These are phyloP conservation scores for Mareca strepera DNA, from an alignment of 2,797 vertebrate species.

Conservation along the genomic window DNA sequence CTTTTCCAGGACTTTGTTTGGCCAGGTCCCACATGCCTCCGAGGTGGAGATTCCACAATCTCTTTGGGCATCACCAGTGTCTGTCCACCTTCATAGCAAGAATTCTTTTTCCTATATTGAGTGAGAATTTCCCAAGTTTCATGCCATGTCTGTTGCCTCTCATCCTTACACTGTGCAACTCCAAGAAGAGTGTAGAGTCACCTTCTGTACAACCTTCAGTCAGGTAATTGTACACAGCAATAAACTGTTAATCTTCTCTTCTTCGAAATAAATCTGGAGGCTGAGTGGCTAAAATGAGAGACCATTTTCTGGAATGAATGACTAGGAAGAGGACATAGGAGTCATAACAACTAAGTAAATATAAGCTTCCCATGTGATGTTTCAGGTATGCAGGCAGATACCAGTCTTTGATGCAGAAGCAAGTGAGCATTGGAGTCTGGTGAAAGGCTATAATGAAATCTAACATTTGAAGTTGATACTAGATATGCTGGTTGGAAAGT, in stretches of 20 bases:
- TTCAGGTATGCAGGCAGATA: neutral
- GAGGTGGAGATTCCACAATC: neutral
- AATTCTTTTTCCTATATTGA: neutral
- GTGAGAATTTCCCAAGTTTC: neutral
- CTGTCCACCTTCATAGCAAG: neutral
- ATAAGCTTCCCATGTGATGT: neutral
- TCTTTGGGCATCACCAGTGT: neutral
- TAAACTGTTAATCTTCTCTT: neutral
- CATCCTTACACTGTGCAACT: neutral
- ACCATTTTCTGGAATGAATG: neutral
- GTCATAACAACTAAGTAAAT: neutral
- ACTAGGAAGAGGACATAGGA: neutral
- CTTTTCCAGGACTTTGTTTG: neutral
- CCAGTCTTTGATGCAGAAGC: neutral
- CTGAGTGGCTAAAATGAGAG: neutral
- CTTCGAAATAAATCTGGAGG: neutral
- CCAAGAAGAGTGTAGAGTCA: neutral
- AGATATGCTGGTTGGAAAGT: neutral
- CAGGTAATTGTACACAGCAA: neutral
- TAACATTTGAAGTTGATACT: neutral
- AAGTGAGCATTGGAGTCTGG: neutral
- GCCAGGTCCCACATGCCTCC: neutral
- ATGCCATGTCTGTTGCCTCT: neutral
- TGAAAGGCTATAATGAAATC: neutral
- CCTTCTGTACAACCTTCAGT: neutral